A percentile compares a stretch with the other conserved stretches of the same genome.
Conservation (phyloP, 2,797 vertebrate genomes). For the Hypotaenidia philippensis region DNA sequence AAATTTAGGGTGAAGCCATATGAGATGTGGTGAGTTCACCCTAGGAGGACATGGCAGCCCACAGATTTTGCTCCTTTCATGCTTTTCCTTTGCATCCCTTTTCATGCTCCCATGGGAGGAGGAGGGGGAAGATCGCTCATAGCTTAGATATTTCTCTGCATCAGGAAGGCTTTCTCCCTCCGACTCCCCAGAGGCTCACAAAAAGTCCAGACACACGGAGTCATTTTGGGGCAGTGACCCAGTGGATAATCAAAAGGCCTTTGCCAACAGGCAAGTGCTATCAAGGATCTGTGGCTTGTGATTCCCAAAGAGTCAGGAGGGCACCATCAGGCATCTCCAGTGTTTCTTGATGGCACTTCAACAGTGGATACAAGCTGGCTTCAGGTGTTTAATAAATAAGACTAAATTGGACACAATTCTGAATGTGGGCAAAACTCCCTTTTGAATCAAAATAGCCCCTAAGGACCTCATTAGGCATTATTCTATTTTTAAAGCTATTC, state of each 20-base stretch:
- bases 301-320: neutral
- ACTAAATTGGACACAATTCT: neutral
- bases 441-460: neutral
- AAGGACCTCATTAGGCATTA: neutral
- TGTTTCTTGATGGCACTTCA: neutral
- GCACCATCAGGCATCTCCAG: neutral
- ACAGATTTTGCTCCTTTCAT: neutral
- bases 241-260: neutral
- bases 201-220: rapidly evolving
- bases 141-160: neutral
- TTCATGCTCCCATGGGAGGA: rapidly evolving
- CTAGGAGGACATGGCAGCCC: neutral
- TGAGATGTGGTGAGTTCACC: neutral
- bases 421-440: neutral
- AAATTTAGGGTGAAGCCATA: neutral
- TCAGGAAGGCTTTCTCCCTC: neutral
- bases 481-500: neutral
- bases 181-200: neutral
- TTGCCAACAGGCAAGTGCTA: neutral
- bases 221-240: neutral
- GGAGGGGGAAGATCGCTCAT: too few relatives aligned
- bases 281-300: rapidly evolving
- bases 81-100: neutral
- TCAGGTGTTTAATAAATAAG: neutral
- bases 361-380: neutral